Base-by-base conservation (phyloP, 30 jellyfish, hydroid and myxozoan genomes). In the Turritopsis dohrnii region DNA sequence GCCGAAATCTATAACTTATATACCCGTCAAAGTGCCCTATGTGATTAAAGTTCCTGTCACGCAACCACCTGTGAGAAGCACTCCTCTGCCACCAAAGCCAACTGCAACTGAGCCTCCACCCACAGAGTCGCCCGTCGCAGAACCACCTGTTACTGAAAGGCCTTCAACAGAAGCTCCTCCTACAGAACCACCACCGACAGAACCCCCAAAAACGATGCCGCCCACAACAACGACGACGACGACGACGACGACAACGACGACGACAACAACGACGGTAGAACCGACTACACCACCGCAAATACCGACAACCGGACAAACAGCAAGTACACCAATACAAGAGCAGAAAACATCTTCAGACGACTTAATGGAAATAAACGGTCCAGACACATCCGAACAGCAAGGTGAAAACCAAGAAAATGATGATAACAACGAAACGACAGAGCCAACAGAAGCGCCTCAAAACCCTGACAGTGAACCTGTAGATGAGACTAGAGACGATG, bases 271-370 rank as follows among this genome's bases (percentile, higher is more conserved):
- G 21, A 29, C 66, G 60, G 20, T n/a, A 9, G 66, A 8, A 25
- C 83, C 76, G 60, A 25, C 83, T n/a, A 18, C 83, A 75, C 83
- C 83, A 29, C 27, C 83, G 24, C 53, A 22, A 21, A 29, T 75
- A 22, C 65, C 83, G 22, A 75, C 83, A 22, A 75, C 83, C 16
- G 60, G 60, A 41, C 28, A 28, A n/a, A 52, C 0, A n/a, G 53
- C n/a, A 9, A 21, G 18, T 1, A 30, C 66, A 75, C 83, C 83
- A 21, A 27, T 75, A 18, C 28, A 75, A 16, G 60, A 27, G 27
- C 83, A 75, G 66, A 75, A 75, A 75, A 7, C 53, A 26, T 21
- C 83, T 9, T 9, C 83, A 75, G 66, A 1, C 22, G 66, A 75
- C 41, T 52, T 69, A 69, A 69, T 69, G 77, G 77, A 69, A 27